Conservation (phyloP, 37 sponge, comb jelly and placozoan species). For the Geodia barretti region DNA sequence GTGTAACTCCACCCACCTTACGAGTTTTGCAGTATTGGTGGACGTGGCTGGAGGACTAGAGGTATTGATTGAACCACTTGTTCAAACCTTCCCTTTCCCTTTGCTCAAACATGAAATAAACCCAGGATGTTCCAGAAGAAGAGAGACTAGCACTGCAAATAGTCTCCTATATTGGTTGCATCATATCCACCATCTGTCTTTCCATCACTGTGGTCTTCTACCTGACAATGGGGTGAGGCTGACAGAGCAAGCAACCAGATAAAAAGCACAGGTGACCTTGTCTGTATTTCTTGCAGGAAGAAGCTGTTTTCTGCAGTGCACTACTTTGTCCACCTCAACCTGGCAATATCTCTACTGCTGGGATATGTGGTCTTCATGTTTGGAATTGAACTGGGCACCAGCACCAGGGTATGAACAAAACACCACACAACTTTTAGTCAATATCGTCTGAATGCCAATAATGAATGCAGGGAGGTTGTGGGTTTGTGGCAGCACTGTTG, state of each 20-base stretch:
- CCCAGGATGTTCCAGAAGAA: conserved; percentile 2
- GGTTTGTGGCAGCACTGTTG: conserved; percentile 37
- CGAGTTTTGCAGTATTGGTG: conserved; percentile 75
- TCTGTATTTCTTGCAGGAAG: conserved; percentile 4
- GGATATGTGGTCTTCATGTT: conserved; percentile 13
- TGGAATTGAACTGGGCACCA: conserved; percentile 12
- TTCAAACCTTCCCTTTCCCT: neutral
- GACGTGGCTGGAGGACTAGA: conserved; percentile 41
- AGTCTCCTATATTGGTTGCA: conserved; percentile 67
- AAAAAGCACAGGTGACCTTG: too few species aligned
- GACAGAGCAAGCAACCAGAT: neutral
- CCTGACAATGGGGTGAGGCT: conserved; percentile 43
- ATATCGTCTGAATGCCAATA: neutral
- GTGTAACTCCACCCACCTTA: conserved; percentile 53
- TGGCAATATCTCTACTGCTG: conserved; percentile 9
- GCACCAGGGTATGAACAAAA: neutral
- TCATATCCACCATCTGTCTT: conserved; percentile 62
- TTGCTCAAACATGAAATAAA: neutral
- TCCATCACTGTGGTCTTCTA: conserved; percentile 48
- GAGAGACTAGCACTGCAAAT: conserved; percentile 25
- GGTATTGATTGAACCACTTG: neutral
- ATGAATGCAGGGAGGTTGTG: conserved; percentile 23
- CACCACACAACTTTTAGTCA: too few species aligned
- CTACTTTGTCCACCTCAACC: conserved; percentile 13
- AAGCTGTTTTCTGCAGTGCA: conserved; percentile 13